phyloP scores from a whole-genome alignment of 64 coral and sea anemone species.

The Stichodactyla mertensii region DNA sequence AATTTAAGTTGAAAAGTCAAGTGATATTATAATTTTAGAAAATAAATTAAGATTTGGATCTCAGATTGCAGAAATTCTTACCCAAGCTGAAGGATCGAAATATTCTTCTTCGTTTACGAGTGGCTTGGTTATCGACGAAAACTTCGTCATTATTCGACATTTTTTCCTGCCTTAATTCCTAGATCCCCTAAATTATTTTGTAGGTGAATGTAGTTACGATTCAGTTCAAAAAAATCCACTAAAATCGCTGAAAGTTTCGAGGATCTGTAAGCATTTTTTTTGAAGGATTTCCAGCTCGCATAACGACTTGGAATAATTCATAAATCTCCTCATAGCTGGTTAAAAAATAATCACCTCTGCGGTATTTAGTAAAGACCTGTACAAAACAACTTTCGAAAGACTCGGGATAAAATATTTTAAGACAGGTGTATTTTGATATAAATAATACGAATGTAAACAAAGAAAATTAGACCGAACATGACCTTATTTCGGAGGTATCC shows the following conservation, averaged over 20 bases:
- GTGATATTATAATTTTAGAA: neutral
- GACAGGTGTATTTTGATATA: neutral
- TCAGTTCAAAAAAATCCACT: neutral
- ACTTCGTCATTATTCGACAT: neutral
- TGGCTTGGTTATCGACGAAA: neutral
- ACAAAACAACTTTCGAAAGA: neutral
- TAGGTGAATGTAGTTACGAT: neutral
- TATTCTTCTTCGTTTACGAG: neutral
- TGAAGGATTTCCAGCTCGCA: neutral
- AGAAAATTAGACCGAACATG: neutral
- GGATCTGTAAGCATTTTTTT: neutral
- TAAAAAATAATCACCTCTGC: neutral
- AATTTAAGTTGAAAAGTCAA: neutral
- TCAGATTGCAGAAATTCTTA: neutral
- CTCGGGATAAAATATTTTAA: neutral
- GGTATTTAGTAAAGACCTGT: neutral
- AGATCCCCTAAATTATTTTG: neutral
- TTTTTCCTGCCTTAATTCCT: neutral
- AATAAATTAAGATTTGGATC: neutral
- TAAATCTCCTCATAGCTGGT: neutral
- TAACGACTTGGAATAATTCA: neutral
- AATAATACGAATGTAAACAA: neutral
- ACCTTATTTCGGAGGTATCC: neutral
- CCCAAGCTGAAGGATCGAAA: conserved; percentile 14
- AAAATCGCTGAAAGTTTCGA: neutral